Evolutionary conservation across 2,888 invertebrate species (phyloP).

Genomic region (Himalopsyche japonica): DNA sequence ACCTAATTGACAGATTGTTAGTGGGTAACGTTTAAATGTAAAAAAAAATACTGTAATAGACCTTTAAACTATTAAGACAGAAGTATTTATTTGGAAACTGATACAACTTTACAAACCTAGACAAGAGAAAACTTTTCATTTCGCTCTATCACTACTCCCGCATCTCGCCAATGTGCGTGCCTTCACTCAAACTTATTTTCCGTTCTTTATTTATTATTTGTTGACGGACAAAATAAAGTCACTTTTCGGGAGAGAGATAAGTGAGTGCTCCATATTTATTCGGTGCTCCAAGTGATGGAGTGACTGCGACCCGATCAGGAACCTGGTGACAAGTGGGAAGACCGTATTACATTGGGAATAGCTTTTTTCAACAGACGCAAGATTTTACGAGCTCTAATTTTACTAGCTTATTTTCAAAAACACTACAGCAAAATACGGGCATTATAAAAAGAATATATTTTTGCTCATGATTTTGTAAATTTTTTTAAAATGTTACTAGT

Average conservation of each 20-base stretch:
- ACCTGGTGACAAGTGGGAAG: slow-evolving; percentile 11
- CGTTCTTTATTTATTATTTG: slow-evolving; percentile 18
- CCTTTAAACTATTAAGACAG: too few relatives aligned
- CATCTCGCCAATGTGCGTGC: neutral
- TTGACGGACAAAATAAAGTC: slow-evolving; percentile 31
- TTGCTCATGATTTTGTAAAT: too few relatives aligned
- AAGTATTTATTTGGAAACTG: neutral
- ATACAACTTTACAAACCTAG: neutral
- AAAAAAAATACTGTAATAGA: too few relatives aligned
- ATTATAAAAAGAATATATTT: too few relatives aligned
- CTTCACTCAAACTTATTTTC: slow-evolving; percentile 22
- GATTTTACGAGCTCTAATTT: neutral
- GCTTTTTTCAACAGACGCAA: neutral
- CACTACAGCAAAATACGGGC: too few relatives aligned
- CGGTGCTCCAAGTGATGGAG: slow-evolving; percentile 16
- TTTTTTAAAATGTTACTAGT: too few relatives aligned
- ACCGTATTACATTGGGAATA: neutral
- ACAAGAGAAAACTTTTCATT: neutral
- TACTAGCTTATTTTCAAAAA: too few relatives aligned
- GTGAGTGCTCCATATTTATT: slow-evolving; percentile 33
- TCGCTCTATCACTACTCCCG: neutral
- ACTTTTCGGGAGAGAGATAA: slow-evolving; percentile 25
- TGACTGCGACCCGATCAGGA: neutral
- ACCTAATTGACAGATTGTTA: too few relatives aligned
- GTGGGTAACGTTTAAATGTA: too few relatives aligned